Percentiles rank a stretch among this genome's conserved stretches.
Conservation (phyloP, 2,888 invertebrate species). For the Tetragonula carbonaria region DNA sequence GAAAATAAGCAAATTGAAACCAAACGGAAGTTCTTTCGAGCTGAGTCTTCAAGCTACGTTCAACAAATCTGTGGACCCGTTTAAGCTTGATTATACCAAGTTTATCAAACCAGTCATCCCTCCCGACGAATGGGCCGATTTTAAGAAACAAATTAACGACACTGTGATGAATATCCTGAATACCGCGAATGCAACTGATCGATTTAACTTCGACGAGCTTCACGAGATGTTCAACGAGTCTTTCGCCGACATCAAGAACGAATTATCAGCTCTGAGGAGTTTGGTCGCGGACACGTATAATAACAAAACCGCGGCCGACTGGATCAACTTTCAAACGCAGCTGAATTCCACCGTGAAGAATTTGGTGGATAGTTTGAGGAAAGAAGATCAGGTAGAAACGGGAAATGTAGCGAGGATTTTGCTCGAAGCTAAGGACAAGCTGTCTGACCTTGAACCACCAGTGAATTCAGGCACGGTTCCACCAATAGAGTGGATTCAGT, state of each 20-base stretch:
- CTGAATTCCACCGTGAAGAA: slow-evolving; percentile 56
- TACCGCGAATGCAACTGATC: slow-evolving; percentile 43
- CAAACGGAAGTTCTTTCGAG: neutral
- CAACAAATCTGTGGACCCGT: neutral
- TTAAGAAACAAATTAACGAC: slow-evolving; percentile 68
- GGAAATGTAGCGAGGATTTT: slow-evolving; percentile 26
- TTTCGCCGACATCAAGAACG: slow-evolving; percentile 65
- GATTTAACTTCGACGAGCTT: slow-evolving; percentile 56
- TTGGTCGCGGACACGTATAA: slow-evolving; percentile 23
- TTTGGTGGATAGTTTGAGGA: slow-evolving; percentile 36
- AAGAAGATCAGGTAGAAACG: slow-evolving; percentile 2
- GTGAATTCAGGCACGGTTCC: neutral
- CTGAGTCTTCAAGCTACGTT: neutral
- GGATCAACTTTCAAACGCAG: slow-evolving; percentile 47
- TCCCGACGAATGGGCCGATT: slow-evolving; percentile 61
- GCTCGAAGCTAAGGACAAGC: slow-evolving; percentile 35
- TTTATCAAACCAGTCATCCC: slow-evolving; percentile 35
- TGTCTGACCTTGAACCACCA: slow-evolving; percentile 44
- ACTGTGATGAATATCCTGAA: slow-evolving; percentile 65
- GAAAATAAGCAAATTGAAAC: neutral
- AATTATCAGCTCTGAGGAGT: slow-evolving; percentile 53
- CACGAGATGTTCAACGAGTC: slow-evolving; percentile 65
- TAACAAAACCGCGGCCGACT: slow-evolving; percentile 21
- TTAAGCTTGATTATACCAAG: slow-evolving; percentile 30
- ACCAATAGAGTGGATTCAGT: slow-evolving; percentile 8